Percentiles rank a stretch among this genome's conserved stretches.
These are phyloP conservation scores for Fukomys damarensis DNA, from an alignment of 2,113 vertebrate species.

Conservation along the genomic window DNA sequence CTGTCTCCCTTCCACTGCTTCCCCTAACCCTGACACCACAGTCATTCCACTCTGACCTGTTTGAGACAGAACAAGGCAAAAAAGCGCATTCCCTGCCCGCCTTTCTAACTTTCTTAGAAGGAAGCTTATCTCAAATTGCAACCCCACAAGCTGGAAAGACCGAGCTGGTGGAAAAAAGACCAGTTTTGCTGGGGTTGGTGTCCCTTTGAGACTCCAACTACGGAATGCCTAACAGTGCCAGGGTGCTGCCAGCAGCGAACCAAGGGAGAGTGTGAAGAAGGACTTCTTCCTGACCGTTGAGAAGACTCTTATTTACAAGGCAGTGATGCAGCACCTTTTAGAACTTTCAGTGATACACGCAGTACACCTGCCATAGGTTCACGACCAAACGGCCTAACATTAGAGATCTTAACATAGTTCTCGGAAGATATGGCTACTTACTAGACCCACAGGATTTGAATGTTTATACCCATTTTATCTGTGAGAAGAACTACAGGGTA, in stretches of 20 bases:
- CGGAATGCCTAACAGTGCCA: background rate
- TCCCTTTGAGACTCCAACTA: background rate
- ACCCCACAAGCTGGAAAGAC: background rate
- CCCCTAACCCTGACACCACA: conserved; percentile 68
- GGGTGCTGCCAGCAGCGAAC: background rate
- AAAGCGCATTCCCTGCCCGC: background rate
- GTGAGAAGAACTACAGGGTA: background rate
- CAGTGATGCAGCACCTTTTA: background rate
- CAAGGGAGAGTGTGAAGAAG: background rate
- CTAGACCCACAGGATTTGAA: background rate
- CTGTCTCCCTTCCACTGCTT: conserved; percentile 55
- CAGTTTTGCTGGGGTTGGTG: no score
- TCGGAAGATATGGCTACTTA: background rate
- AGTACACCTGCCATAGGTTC: background rate
- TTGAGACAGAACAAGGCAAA: conserved; percentile 44
- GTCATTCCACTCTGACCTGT: conserved; percentile 50
- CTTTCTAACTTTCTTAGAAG: conserved; percentile 4
- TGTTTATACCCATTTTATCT: background rate
- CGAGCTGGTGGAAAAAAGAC: background rate
- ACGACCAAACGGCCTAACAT: background rate
- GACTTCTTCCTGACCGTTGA: background rate
- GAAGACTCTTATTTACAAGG: background rate
- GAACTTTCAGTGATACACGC: background rate
- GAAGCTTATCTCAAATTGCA: background rate
- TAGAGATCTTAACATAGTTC: background rate